These are phyloP conservation scores for Passerina amoena DNA, from an alignment of 2,113 vertebrate species.

Conservation along the genomic window DNA sequence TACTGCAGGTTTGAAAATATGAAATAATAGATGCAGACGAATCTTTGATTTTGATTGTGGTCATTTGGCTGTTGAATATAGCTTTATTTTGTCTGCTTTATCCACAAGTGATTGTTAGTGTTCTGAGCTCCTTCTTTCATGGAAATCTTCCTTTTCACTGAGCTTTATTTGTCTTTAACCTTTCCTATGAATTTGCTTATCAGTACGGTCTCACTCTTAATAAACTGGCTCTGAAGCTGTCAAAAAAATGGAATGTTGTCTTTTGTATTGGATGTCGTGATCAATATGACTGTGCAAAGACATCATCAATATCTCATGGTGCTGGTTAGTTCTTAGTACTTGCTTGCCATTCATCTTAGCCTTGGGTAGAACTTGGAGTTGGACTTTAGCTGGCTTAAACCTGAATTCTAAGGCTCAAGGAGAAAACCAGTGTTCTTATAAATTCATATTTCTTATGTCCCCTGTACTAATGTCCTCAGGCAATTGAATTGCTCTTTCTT, in stretches of 20 bases:
- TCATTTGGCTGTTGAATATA: not conserved
- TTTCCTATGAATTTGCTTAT: not conserved
- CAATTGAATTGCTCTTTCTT: not conserved
- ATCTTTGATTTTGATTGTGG: not conserved
- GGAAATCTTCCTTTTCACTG: not conserved
- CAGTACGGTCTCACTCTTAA: not conserved
- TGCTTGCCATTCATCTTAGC: not conserved
- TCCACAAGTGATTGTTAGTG: not conserved
- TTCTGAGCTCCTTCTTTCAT: not conserved
- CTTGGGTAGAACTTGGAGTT: not conserved
- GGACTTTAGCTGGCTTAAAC: not conserved
- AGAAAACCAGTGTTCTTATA: not conserved
- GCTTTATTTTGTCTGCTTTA: not conserved
- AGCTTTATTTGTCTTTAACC: not conserved
- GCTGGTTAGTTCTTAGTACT: not conserved
- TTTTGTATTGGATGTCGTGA: not conserved
- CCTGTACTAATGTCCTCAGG: not conserved
- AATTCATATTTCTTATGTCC: not conserved
- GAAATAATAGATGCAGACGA: not conserved
- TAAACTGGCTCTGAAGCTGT: not conserved
- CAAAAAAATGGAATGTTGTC: not conserved
- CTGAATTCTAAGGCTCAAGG: not conserved
- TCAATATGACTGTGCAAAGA: not conserved
- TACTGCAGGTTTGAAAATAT: not conserved
- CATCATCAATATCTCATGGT: not conserved